Percentiles rank a stretch among this genome's conserved stretches.
These are phyloP conservation scores for Mayetiola destructor DNA, from an alignment of 2,888 invertebrate genomes.

Conservation along the genomic window DNA sequence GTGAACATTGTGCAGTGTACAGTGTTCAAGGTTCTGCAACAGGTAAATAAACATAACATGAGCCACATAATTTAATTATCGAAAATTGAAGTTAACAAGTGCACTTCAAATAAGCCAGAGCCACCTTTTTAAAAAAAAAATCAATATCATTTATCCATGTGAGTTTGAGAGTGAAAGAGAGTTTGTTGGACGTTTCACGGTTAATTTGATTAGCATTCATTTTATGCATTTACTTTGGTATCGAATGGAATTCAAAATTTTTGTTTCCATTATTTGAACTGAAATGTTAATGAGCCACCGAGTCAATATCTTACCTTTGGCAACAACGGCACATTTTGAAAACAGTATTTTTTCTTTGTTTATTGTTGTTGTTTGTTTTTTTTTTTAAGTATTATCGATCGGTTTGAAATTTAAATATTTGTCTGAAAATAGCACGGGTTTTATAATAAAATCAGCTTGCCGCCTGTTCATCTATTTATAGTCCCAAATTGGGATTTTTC, in stretches of 20 bases:
- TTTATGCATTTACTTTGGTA: neutral
- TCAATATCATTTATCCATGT: neutral
- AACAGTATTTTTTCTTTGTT: neutral
- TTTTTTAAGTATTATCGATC: neutral
- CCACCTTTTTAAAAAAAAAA: neutral
- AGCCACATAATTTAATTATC: no score
- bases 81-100: neutral
- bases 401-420: neutral
- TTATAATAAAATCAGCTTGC: no score
- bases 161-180: no score
- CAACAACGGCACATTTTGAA: slow-evolving; percentile 33
- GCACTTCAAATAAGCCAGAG: no score
- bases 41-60: no score
- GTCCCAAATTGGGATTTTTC: neutral
- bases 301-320: slow-evolving; percentile 26
- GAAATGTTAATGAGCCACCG: neutral
- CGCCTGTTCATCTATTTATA: no score
- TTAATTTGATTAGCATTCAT: neutral
- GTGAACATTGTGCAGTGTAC: no score
- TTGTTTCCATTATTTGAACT: neutral
- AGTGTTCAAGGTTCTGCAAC: no score
- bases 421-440: neutral
- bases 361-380: neutral
- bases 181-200: neutral
- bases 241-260: neutral